phyloP scores from a whole-genome alignment of 2,888 invertebrate species.

The Scaeva pyrastri region DNA sequence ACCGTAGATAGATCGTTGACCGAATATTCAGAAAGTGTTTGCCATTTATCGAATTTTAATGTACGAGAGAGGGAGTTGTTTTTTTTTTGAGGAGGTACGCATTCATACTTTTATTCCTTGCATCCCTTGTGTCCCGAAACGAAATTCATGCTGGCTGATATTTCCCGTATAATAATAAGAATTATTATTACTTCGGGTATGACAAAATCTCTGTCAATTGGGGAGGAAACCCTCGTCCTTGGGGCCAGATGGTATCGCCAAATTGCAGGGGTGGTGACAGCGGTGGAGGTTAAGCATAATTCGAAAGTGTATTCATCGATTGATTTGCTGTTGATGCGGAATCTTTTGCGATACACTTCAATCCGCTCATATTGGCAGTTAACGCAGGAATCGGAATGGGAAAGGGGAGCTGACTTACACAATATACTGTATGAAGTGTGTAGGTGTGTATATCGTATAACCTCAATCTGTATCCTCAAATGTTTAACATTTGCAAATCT shows the following conservation, averaged over 20 bases:
- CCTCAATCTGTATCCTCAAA: constrained; percentile 66
- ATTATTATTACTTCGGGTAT: constrained; percentile 60
- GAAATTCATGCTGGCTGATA: constrained; percentile 56
- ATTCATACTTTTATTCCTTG: neutral
- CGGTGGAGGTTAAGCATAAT: constrained; percentile 51
- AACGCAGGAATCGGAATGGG: neutral
- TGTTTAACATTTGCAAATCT: constrained; percentile 73
- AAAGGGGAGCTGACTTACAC: too few species aligned
- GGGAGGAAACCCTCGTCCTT: constrained; percentile 8
- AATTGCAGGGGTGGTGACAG: constrained; percentile 53
- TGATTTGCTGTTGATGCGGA: constrained; percentile 55
- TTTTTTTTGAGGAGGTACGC: neutral
- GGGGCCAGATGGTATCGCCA: constrained; percentile 27
- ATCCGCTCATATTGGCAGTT: neutral
- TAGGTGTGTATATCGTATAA: constrained; percentile 23
- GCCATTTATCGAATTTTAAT: constrained; percentile 37
- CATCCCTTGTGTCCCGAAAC: neutral
- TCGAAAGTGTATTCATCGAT: constrained; percentile 71
- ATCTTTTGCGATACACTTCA: constrained; percentile 31
- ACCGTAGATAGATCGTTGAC: constrained; percentile 59
- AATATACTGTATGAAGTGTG: neutral
- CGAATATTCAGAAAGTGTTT: constrained; percentile 55
- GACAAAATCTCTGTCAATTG: constrained; percentile 57
- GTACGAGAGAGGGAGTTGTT: constrained; percentile 3
- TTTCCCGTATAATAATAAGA: constrained; percentile 49